Evolutionary conservation across 2,888 invertebrate genomes (phyloP).

Genomic region (Agrotis clavis): DNA sequence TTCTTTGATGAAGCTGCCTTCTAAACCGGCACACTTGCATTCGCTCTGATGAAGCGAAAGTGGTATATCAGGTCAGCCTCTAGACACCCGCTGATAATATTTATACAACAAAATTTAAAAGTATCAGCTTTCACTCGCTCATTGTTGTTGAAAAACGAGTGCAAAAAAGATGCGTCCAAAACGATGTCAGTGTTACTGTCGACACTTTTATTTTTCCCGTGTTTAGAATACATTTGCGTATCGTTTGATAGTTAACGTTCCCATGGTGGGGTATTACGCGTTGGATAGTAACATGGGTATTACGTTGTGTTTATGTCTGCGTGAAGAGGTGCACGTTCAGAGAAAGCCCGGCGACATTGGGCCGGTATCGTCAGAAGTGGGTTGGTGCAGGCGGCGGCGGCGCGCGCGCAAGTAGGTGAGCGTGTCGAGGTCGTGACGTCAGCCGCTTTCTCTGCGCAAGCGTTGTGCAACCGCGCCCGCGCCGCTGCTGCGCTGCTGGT

Average conservation of each 20-base stretch:
- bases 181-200: conserved; percentile 46
- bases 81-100: conserved; percentile 51
- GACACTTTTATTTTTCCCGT: conserved; percentile 54
- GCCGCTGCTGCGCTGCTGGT: conserved; percentile 62
- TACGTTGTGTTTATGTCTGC: conserved; percentile 64
- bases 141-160: conserved; percentile 33
- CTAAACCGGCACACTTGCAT: conserved; percentile 68
- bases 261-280: conserved; percentile 60
- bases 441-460: conserved; percentile 89
- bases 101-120: conserved; percentile 47
- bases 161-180: conserved; percentile 41
- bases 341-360: conserved; percentile 86
- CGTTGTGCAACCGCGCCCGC: conserved; percentile 82
- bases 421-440: conserved; percentile 91
- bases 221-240: conserved; percentile 53
- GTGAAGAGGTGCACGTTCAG: conserved; percentile 66
- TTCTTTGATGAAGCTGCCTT: conserved; percentile 44
- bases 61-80: conserved; percentile 69
- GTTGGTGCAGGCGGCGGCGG: conserved; percentile 79
- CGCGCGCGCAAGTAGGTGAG: conserved; percentile 88
- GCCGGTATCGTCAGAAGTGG: conserved; percentile 82
- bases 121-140: conserved; percentile 60
- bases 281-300: conserved; percentile 57
- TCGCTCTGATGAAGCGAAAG: conserved; percentile 73
- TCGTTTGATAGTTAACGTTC: conserved; percentile 10